These are phyloP conservation scores for Euzophera pinguis DNA, from an alignment of 2,888 invertebrate species.

Conservation along the genomic window DNA sequence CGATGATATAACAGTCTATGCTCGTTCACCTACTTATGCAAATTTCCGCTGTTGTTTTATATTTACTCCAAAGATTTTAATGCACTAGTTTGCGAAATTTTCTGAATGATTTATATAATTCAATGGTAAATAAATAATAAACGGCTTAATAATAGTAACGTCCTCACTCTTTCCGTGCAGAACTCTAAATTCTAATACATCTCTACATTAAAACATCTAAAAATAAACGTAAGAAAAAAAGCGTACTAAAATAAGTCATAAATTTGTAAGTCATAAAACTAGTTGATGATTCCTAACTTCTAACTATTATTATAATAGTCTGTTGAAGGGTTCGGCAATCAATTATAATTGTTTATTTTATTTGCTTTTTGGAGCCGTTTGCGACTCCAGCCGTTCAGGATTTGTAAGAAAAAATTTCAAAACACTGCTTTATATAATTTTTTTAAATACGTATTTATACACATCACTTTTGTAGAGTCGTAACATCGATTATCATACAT, in stretches of 20 bases:
- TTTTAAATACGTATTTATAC: neutral
- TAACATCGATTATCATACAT: no score
- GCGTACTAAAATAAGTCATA: neutral
- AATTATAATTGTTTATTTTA: constrained; percentile 35
- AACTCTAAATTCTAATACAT: neutral
- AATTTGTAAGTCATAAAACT: constrained; percentile 18
- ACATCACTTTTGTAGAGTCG: no score
- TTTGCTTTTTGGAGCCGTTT: constrained; percentile 26
- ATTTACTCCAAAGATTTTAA: no score
- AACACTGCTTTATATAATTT: neutral
- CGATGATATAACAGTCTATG: no score
- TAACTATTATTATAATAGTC: constrained; percentile 23
- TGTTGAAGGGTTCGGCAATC: constrained; percentile 26
- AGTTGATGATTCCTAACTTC: constrained; percentile 25
- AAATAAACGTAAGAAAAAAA: neutral
- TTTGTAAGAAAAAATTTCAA: neutral
- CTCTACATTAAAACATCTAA: neutral
- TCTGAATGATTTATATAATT: no score
- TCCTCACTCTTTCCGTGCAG: no score
- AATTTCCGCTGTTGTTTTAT: no score
- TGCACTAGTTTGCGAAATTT: no score
- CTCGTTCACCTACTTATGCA: no score
- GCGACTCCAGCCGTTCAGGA: neutral
- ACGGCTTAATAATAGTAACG: no score
- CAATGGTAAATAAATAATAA: no score